These are phyloP conservation scores for Aphis craccivora DNA, from an alignment of 1,140 invertebrate genomes.

Conservation along the genomic window DNA sequence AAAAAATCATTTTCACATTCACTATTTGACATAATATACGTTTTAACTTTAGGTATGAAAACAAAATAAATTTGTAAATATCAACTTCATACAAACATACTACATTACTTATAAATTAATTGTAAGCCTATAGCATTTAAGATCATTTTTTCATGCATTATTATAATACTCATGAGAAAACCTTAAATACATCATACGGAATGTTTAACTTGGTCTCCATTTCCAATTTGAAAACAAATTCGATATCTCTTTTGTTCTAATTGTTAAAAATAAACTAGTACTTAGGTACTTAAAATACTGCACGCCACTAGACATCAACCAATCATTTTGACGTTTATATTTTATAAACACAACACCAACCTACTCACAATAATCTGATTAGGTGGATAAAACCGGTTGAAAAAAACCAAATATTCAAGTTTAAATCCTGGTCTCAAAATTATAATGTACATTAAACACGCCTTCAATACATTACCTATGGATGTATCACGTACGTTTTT, in stretches of 20 bases:
- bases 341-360: background rate
- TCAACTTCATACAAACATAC: background rate
- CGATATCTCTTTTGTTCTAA: background rate
- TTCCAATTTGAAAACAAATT: background rate
- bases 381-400: background rate
- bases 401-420: conserved; percentile 12
- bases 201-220: background rate
- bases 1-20: background rate
- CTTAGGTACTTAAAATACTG: background rate
- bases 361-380: background rate
- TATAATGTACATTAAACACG: background rate
- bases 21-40: background rate
- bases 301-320: background rate
- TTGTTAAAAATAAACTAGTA: background rate
- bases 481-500: background rate
- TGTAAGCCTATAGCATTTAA: background rate
- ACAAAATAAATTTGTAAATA: background rate
- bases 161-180: background rate
- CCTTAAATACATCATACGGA: background rate
- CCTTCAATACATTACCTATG: background rate
- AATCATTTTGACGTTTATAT: background rate
- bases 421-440: background rate
- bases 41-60: background rate
- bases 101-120: background rate
- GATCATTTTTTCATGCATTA: background rate